Conservation (phyloP, 2,888 invertebrate species). For the Parnassius glacialis region DNA sequence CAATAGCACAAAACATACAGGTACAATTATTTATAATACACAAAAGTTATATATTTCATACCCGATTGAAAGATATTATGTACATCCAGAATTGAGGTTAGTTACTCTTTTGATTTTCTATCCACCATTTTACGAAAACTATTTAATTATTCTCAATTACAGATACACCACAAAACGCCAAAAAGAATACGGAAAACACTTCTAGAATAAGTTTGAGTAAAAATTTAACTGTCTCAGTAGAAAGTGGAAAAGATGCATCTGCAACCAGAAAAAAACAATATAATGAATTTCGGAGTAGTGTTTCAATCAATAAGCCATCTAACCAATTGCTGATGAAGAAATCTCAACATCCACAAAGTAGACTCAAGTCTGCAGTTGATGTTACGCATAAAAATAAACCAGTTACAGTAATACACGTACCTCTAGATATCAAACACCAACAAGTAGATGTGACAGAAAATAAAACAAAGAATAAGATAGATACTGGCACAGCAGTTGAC, state of each 20-base stretch:
- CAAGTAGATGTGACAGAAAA: constrained; percentile 26
- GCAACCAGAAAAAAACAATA: constrained; percentile 43
- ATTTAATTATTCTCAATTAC: constrained; percentile 1
- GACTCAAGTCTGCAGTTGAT: constrained; percentile 36
- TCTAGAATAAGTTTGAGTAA: constrained; percentile 51
- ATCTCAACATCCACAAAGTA: constrained; percentile 8
- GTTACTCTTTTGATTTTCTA: neutral
- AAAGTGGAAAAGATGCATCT: constrained; percentile 47
- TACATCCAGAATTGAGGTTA: neutral
- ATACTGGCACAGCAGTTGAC: constrained; percentile 41
- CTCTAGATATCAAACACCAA: constrained; percentile 45
- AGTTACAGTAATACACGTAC: constrained; percentile 52
- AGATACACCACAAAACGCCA: constrained; percentile 43
- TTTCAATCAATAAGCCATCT: constrained; percentile 34
- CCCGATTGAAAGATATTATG: too few relatives aligned
- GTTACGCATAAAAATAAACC: constrained; percentile 41
- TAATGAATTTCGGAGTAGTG: constrained; percentile 36
- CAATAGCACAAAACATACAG: neutral
- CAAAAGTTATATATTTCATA: neutral
- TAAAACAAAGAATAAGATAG: constrained; percentile 28
- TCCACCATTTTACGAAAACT: neutral
- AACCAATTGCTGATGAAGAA: constrained; percentile 32
- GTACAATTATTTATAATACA: neutral
- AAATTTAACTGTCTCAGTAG: constrained; percentile 42
- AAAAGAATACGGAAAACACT: constrained; percentile 35